Conservation (phyloP, 2,888 invertebrate genomes). For the Caenorhabditis drosophilae region DNA sequence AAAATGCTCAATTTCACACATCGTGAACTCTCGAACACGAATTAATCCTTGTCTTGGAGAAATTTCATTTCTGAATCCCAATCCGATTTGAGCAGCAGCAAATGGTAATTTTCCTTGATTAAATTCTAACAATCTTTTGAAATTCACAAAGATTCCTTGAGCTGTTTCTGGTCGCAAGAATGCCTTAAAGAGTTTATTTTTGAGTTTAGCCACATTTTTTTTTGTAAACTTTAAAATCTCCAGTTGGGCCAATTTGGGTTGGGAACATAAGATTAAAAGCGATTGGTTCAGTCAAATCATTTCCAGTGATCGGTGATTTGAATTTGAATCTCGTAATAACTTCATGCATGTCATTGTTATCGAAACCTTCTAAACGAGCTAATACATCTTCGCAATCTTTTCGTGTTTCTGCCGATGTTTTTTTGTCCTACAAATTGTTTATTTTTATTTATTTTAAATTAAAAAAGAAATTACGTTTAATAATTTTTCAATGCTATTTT, state of each 20-base stretch:
- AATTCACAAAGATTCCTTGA: conserved; percentile 99
- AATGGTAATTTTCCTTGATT: conserved; percentile 84
- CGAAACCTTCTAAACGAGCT: conserved; percentile 74
- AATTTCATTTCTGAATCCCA: conserved; percentile 97
- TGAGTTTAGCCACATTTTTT: too few species aligned
- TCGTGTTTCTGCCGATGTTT: conserved; percentile 76
- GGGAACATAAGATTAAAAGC: conserved; percentile 99
- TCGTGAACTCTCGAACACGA: conserved; percentile 83
- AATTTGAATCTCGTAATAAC: conserved; percentile 86
- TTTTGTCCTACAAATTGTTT: conserved; percentile 78
- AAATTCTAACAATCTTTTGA: conserved; percentile 93
- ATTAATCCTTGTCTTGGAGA: conserved; percentile 80
- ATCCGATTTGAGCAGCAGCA: conserved; percentile 98
- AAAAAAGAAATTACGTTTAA: conserved; percentile 20
- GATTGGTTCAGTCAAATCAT: conserved; percentile 90
- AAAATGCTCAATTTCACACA: conserved; percentile 98
- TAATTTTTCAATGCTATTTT: conserved; percentile 71
- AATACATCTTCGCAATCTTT: conserved; percentile 80
- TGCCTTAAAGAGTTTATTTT: too few species aligned
- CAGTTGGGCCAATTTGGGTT: conserved; percentile 95
- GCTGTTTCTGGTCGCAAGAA: conserved; percentile 97
- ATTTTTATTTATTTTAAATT: not conserved
- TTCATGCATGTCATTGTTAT: conserved; percentile 64
- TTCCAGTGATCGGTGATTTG: conserved; percentile 92
- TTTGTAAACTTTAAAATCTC: conserved; percentile 85